A percentile compares a stretch with the other conserved stretches of the same genome.
phyloP scores from a whole-genome alignment of 1,140 invertebrate species.

The Caerostris darwini region DNA sequence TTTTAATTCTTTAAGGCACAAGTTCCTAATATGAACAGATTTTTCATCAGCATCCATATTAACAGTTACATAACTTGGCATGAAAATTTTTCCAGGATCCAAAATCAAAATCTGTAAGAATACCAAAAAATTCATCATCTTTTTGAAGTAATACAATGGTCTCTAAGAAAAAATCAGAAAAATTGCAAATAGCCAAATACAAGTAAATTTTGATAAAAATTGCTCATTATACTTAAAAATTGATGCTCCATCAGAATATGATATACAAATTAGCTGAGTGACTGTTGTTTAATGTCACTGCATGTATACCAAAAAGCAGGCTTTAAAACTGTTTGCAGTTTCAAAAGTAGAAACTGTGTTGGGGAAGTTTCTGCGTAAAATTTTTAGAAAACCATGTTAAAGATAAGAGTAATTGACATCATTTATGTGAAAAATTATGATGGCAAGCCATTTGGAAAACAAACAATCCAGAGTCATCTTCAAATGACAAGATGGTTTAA shows the following conservation, averaged over 20 bases:
- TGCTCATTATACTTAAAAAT: not conserved
- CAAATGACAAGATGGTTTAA: too few species aligned
- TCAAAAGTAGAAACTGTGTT: too few species aligned
- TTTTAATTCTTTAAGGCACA: conserved; percentile 90
- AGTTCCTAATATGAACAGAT: conserved; percentile 92
- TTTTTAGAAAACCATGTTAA: too few species aligned
- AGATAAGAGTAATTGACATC: too few species aligned
- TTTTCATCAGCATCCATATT: conserved; percentile 96
- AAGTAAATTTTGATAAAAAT: not conserved
- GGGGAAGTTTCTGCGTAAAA: too few species aligned
- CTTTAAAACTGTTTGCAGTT: too few species aligned
- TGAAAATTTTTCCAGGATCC: conserved; percentile 95
- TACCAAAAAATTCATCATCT: not conserved
- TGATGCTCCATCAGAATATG: not conserved
- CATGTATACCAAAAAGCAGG: too few species aligned
- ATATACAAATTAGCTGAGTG: too few species aligned
- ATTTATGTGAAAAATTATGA: too few species aligned
- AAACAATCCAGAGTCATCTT: too few species aligned
- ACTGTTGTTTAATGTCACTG: too few species aligned
- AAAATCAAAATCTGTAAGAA: conserved; percentile 89
- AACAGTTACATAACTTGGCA: conserved; percentile 97
- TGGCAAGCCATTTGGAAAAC: too few species aligned
- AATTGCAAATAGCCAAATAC: not conserved
- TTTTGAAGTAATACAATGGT: not conserved
- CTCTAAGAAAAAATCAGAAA: not conserved